These are phyloP conservation scores for Monopterus albus DNA, from an alignment of 2,113 vertebrate species.

Conservation along the genomic window DNA sequence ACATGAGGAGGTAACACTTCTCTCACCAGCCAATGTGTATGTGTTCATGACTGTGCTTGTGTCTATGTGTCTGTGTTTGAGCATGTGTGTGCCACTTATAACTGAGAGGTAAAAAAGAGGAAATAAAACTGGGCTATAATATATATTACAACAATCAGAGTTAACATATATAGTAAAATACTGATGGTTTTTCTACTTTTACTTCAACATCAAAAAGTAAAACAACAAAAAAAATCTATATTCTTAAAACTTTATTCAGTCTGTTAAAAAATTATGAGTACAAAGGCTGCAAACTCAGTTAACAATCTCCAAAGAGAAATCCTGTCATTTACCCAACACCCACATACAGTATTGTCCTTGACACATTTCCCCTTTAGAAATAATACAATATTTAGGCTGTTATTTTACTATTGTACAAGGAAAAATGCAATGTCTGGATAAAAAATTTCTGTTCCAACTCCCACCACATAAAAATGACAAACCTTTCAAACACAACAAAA, in stretches of 20 bases:
- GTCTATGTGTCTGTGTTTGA: background rate
- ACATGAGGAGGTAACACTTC: constrained; percentile 56
- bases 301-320: background rate
- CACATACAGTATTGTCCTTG: background rate
- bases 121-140: background rate
- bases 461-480: background rate
- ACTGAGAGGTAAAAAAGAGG: background rate
- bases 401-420: background rate
- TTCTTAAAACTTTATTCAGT: background rate
- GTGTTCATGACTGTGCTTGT: background rate
- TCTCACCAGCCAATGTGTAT: constrained; percentile 38
- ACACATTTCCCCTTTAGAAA: constrained; percentile 1
- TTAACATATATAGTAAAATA: background rate
- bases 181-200: background rate
- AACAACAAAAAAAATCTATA: background rate
- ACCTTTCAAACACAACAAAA: background rate
- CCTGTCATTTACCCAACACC: background rate
- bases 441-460: background rate
- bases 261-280: background rate
- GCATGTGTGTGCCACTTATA: too few species aligned
- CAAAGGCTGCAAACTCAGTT: background rate
- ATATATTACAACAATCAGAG: background rate
- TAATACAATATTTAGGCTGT: background rate
- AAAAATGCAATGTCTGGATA: background rate
- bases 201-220: background rate